A percentile compares a stretch with the other conserved stretches of the same genome.
These are phyloP conservation scores for Lophura nycthemera DNA, from an alignment of 2,113 vertebrate species.

Conservation along the genomic window DNA sequence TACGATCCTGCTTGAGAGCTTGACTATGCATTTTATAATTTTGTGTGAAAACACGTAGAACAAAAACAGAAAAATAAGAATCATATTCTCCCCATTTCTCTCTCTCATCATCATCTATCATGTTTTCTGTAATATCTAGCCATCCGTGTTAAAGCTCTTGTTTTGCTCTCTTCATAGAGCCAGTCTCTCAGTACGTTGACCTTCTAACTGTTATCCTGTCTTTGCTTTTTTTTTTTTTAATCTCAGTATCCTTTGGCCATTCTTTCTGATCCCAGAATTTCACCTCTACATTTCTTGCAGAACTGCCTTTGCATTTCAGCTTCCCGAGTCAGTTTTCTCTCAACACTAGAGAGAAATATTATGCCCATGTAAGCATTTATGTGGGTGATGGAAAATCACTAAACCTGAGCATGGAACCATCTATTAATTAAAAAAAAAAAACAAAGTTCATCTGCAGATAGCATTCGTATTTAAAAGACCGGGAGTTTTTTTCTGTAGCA, in stretches of 20 bases:
- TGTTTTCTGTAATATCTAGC: not conserved
- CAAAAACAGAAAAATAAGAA: conserved; percentile 22
- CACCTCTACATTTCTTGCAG: not conserved
- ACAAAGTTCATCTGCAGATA: conserved; percentile 2
- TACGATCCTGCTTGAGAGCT: not conserved
- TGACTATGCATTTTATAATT: not conserved
- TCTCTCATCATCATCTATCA: not conserved
- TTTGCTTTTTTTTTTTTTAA: not conserved
- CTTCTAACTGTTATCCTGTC: not conserved
- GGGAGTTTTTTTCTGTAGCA: not conserved
- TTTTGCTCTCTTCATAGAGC: not conserved
- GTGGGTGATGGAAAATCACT: not conserved
- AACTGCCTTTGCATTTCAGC: not conserved
- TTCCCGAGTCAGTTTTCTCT: not conserved
- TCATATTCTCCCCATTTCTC: not conserved
- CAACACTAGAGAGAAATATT: not conserved
- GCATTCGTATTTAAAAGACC: not conserved
- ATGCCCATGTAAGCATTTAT: not conserved
- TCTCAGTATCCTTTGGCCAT: not conserved
- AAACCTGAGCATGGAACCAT: not conserved
- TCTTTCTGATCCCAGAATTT: not conserved
- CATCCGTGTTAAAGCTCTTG: not conserved
- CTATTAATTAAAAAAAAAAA: conserved; percentile 17
- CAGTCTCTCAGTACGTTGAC: not conserved
- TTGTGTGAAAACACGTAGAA: not conserved